Conservation (phyloP, 2,888 invertebrate species). For the Galeruca laticollis region DNA sequence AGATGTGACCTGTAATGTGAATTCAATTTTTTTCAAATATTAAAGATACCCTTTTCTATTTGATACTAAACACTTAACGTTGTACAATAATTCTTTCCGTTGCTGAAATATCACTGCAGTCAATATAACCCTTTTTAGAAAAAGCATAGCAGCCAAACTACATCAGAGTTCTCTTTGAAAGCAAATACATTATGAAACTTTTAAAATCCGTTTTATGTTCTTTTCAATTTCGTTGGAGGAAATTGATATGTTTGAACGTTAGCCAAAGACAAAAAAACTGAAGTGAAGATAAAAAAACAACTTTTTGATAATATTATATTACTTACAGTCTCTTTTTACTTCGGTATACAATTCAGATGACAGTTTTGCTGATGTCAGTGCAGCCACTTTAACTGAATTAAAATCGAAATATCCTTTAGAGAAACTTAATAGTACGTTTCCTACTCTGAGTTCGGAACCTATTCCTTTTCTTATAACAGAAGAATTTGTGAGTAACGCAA, state of each 20-base stretch:
- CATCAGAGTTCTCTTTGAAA: conserved; percentile 2
- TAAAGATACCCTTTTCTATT: not conserved
- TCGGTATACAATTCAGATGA: too few relatives aligned
- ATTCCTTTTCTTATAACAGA: too few relatives aligned
- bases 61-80: too few relatives aligned
- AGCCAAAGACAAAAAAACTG: not conserved
- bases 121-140: not conserved
- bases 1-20: too few relatives aligned
- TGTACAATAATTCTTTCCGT: not conserved
- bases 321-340: too few relatives aligned
- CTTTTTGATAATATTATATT: not conserved
- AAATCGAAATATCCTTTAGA: too few relatives aligned
- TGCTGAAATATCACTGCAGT: not conserved
- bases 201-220: not conserved
- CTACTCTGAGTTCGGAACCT: too few relatives aligned
- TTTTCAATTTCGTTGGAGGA: not conserved
- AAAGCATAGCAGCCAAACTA: not conserved
- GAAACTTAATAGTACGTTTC: too few relatives aligned
- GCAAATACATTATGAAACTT: not conserved
- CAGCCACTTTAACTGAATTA: too few relatives aligned
- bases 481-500: too few relatives aligned
- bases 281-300: not conserved
- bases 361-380: too few relatives aligned
- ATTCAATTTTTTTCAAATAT: too few relatives aligned
- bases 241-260: not conserved